A percentile compares a stretch with the other conserved stretches of the same genome.
phyloP scores from a whole-genome alignment of 2,113 vertebrate species.

The Oreotrochilus melanogaster region DNA sequence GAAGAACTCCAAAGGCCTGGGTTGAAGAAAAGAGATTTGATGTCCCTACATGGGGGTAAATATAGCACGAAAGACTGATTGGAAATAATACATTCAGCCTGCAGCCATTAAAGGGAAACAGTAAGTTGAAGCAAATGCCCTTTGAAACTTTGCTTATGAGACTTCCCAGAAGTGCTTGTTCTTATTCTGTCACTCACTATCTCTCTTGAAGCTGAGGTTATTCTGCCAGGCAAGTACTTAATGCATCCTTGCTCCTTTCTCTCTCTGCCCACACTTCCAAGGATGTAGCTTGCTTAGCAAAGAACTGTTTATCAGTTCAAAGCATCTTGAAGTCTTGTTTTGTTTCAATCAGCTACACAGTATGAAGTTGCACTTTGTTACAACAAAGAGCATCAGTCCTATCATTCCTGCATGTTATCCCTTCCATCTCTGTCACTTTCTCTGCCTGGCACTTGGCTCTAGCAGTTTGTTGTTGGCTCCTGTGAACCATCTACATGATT shows the following conservation, averaged over 20 bases:
- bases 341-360: not conserved
- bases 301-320: not conserved
- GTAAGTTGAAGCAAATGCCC: not conserved
- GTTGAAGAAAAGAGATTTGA: not conserved
- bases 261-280: not conserved
- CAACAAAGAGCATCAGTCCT: not conserved
- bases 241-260: not conserved
- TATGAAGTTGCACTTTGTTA: not conserved
- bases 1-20: constrained; percentile 53
- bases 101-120: constrained; percentile 56
- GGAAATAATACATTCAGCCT: not conserved
- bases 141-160: not conserved
- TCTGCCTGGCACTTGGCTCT: not conserved
- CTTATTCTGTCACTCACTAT: not conserved
- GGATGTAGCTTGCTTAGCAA: not conserved
- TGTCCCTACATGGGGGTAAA: constrained; percentile 60
- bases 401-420: not conserved
- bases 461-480: not conserved
- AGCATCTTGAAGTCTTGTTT: not conserved
- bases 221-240: not conserved
- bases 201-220: not conserved
- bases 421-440: not conserved
- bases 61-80: not conserved
- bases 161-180: constrained; percentile 2
- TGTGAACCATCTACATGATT: not conserved